These are phyloP conservation scores for Embidobia sp. DNA, from an alignment of 2,888 invertebrate genomes.

Conservation along the genomic window DNA sequence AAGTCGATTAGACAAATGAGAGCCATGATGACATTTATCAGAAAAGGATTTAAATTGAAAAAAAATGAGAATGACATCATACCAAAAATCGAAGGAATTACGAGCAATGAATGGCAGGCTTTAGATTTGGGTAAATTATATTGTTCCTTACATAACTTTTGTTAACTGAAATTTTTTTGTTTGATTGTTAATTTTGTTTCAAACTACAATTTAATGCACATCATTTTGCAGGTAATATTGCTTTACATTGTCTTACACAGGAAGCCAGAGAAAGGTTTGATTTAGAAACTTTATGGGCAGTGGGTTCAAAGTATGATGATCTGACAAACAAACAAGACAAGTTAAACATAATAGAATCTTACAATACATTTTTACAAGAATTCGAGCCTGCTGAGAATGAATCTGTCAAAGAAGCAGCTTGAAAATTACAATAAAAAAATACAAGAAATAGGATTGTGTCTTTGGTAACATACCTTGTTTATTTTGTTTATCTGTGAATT, in stretches of 20 bases:
- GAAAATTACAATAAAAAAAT: slow-evolving; percentile 21
- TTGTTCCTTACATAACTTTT: neutral
- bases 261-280: slow-evolving; percentile 89
- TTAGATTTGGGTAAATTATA: slow-evolving; percentile 89
- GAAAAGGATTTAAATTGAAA: slow-evolving; percentile 90
- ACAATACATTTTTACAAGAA: slow-evolving; percentile 85
- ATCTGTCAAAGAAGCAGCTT: too few relatives aligned
- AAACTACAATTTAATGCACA: neutral
- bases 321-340: slow-evolving; percentile 85
- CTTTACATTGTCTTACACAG: slow-evolving; percentile 92
- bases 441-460: neutral
- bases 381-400: slow-evolving; percentile 83
- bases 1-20: slow-evolving; percentile 88
- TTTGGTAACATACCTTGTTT: neutral
- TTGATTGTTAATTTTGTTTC: too few relatives aligned
- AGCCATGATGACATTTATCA: slow-evolving; percentile 88
- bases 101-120: slow-evolving; percentile 92
- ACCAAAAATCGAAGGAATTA: slow-evolving; percentile 90
- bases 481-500: too few relatives aligned
- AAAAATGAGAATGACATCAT: slow-evolving; percentile 84
- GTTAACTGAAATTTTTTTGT: too few relatives aligned
- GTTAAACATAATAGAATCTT: slow-evolving; percentile 86
- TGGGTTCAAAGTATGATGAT: slow-evolving; percentile 91
- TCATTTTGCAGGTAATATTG: slow-evolving; percentile 90
- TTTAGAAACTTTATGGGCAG: slow-evolving; percentile 94